Percentiles rank a stretch among this genome's conserved stretches.
phyloP scores from a whole-genome alignment of 2,888 invertebrate genomes.

The Ctena decussata region DNA sequence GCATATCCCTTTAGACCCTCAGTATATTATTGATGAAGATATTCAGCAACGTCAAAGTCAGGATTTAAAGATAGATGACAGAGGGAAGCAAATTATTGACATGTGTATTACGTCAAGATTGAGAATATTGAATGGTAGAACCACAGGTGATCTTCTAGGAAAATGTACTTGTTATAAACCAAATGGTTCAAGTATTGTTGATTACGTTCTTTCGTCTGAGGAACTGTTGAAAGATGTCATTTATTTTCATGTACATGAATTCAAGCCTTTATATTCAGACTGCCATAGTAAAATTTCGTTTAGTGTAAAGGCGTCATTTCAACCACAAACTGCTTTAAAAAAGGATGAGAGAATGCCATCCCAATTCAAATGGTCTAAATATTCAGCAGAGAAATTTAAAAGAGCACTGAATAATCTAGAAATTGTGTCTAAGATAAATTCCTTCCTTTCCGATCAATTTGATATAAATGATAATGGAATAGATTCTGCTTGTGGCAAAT shows the following conservation, averaged over 20 bases:
- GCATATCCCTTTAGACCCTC: background rate
- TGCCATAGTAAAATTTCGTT: background rate
- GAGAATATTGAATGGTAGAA: background rate
- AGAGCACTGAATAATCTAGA: background rate
- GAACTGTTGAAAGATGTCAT: background rate
- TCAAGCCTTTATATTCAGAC: background rate
- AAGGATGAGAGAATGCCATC: background rate
- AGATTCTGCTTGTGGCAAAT: background rate
- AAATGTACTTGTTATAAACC: conserved; percentile 1
- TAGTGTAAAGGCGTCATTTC: background rate
- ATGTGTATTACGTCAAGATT: background rate
- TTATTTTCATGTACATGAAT: conserved; percentile 1
- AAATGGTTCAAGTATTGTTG: background rate
- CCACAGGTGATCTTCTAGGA: background rate
- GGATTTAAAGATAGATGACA: background rate
- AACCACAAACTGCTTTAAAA: background rate
- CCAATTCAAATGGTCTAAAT: background rate
- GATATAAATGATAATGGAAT: background rate
- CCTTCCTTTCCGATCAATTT: no score
- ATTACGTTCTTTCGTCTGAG: background rate
- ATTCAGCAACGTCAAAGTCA: background rate
- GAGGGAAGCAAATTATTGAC: background rate
- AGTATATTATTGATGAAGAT: background rate
- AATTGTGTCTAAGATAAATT: background rate
- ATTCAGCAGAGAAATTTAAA: background rate